phyloP scores from a whole-genome alignment of 2,888 invertebrate genomes.

The Gerris lacustris region DNA sequence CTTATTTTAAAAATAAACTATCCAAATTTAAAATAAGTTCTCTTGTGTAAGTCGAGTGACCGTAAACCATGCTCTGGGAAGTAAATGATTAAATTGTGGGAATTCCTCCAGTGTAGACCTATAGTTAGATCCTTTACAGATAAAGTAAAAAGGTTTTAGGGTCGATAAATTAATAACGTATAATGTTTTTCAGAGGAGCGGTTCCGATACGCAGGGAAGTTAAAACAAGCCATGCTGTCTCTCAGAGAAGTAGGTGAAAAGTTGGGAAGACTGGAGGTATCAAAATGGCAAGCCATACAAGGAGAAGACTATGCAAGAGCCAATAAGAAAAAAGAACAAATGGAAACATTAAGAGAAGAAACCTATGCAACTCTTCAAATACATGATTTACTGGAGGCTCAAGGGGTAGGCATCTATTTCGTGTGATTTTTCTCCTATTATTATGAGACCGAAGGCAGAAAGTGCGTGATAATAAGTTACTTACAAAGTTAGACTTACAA shows the following conservation, averaged over 20 bases:
- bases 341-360: conserved; percentile 67
- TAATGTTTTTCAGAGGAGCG: conserved; percentile 55
- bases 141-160: too few relatives aligned
- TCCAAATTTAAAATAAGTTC: too few relatives aligned
- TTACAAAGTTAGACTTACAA: too few relatives aligned
- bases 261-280: conserved; percentile 77
- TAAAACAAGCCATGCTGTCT: conserved; percentile 74
- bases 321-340: conserved; percentile 73
- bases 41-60: too few relatives aligned
- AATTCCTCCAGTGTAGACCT: too few relatives aligned
- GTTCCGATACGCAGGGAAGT: conserved; percentile 83
- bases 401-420: conserved; percentile 49
- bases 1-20: too few relatives aligned
- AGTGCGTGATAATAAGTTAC: too few relatives aligned
- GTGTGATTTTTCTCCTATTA: neutral
- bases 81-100: too few relatives aligned
- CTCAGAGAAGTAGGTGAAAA: conserved; percentile 76
- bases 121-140: too few relatives aligned
- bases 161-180: too few relatives aligned
- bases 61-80: too few relatives aligned
- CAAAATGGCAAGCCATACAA: conserved; percentile 83
- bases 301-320: conserved; percentile 88
- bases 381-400: conserved; percentile 62
- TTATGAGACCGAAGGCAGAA: too few relatives aligned
- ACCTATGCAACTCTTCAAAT: conserved; percentile 63